Conservation (phyloP, 1,140 invertebrate species). For the Sminthurinus signatus region DNA sequence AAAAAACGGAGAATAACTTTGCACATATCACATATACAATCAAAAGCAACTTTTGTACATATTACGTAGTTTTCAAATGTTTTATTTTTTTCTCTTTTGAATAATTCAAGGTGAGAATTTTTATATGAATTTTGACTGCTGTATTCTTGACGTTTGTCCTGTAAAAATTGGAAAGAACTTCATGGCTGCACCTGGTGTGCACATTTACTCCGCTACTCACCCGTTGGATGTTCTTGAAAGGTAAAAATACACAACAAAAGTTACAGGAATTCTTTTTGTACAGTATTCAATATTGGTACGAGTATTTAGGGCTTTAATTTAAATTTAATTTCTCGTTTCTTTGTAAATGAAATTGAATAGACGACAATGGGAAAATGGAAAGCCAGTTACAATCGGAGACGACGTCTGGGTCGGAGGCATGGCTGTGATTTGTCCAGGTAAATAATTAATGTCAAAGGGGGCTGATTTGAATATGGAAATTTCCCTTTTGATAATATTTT, state of each 20-base stretch:
- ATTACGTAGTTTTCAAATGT: no score
- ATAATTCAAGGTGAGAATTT: conserved; percentile 40
- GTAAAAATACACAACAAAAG: conserved; percentile 16
- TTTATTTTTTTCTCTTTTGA: no score
- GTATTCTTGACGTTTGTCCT: conserved; percentile 34
- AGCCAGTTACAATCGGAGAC: conserved; percentile 32
- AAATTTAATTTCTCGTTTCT: no score
- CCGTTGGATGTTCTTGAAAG: conserved; percentile 26
- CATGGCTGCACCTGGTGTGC: conserved; percentile 35
- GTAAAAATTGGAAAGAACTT: conserved; percentile 32
- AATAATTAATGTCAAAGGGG: no score
- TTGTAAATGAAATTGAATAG: no score
- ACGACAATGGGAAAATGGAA: conserved; percentile 26
- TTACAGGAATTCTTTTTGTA: no score
- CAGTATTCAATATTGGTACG: not conserved
- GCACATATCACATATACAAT: no score
- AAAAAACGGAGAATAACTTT: no score
- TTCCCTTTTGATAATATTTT: no score
- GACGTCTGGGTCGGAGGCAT: conserved; percentile 42
- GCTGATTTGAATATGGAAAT: no score
- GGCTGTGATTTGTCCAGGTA: conserved; percentile 37
- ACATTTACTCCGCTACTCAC: conserved; percentile 37
- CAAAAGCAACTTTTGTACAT: no score
- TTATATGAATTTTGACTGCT: conserved; percentile 40
- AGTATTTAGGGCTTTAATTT: no score